Evolutionary conservation across 1,140 invertebrate species (phyloP), one percentile per base, ranked within the genome.

Genomic region (Sinella curviseta): DNA sequence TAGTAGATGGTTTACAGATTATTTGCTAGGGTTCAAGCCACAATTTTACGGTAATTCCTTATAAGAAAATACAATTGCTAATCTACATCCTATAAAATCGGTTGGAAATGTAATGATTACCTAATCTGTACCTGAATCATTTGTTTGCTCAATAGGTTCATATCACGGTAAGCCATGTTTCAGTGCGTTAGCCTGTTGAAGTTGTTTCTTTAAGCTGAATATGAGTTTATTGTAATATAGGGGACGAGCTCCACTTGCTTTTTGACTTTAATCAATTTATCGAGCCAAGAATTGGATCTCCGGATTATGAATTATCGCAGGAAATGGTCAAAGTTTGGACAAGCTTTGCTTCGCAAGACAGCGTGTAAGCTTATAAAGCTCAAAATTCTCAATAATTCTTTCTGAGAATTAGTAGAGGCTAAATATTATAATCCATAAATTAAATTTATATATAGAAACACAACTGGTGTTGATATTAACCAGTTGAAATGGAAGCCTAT

Each of bases 281-380:
- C 4, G 65, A 70, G 65, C 65, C 65, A 31, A 30, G 65, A 31
- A 70, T 70, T 31, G 65, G 65, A 14, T 1, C 30, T 3, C 26
- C 26, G 28, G 65, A 70, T 8, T 70, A 70, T 33, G 65, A 70
- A n/a, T 33, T 70, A n/a, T 70, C 65, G 1, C 65, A 70, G 31
- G 65, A 70, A 14, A 70, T 70, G 65, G 65, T 70, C 24, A 70
- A 70, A 70, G 65, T 70, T 8, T 70, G 65, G 65, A 33, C 30
- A 31, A 24, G 28, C 8, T 70, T 70, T 24, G 65, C 65, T 70
- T 31, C 65, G 2, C 65, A 70, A 70, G 65, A 70, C 26, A 70
- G 31, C 31, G 65, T 70, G 65, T 70, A 33, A 70, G 65, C 31
- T 70, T 4, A 70, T 70, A 8, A 20, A 48, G 39, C 39, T 48